Evolutionary conservation across 2,888 invertebrate species (phyloP), one percentile per base, ranked within the genome.

Genomic region (Candidula unifasciata): DNA sequence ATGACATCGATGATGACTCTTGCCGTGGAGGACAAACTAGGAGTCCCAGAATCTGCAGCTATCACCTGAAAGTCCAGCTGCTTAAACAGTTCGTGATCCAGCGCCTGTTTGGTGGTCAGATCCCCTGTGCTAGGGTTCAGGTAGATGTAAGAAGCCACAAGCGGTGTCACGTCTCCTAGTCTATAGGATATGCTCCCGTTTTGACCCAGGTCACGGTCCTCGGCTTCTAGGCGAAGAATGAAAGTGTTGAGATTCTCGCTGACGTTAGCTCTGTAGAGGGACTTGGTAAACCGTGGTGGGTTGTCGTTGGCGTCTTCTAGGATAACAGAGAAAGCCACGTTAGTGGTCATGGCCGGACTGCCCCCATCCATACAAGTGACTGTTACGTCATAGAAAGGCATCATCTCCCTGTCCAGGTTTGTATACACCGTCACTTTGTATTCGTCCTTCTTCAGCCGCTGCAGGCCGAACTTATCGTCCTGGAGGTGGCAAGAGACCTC

Each of bases 221-320:
- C 85, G 3, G 93, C 93, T 8, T 85, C 86, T 8, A 92, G 91
- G 0, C 89, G 69, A 10, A 93, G 87, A 27, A 89, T 85, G 73
- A 89, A 87, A 60, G 89, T 89, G 33, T 87, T 78, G 16, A 88
- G 79, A 87, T 92, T 92, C 80, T 93, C 93, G 10, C 86, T 79
- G 16, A 93, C 85, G 68, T 88, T 89, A 8, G 87, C 89, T 52
- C 80, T 71, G 82, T 92, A 91, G 35, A 87, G 76, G 10, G 76
- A 52, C 66, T 88, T 83, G 5, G 87, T 73, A 87, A 93, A 93
- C 10, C 86, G 64, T 8, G 93, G 93, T 13, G 85, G 73, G 82
- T 92, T 88, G 87, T 93, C 93, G 87, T 93, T 93, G 81, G 90
- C 90, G 87, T 93, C 93, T 21, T 87, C 80, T 18, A 93, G 89